Conservation (phyloP, 2,888 invertebrate genomes). For the Ophion costatus region DNA sequence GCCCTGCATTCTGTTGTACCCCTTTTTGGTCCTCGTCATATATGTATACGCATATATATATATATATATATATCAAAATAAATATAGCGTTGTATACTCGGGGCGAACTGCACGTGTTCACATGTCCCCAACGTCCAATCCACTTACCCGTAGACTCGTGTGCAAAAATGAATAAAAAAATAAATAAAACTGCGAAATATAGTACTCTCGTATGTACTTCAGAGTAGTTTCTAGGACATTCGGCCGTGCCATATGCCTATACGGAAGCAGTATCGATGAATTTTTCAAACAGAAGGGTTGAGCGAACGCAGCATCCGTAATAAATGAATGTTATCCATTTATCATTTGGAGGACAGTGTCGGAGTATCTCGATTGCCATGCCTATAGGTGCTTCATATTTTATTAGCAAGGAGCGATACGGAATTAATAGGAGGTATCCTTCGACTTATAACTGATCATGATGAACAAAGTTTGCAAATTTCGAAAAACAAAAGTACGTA, state of each 20-base stretch:
- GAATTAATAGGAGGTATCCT: not conserved
- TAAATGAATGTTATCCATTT: not conserved
- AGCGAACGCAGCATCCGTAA: not conserved
- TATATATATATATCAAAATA: conserved; percentile 2
- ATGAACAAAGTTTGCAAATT: not conserved
- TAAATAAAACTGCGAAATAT: conserved; percentile 3
- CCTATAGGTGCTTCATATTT: not conserved
- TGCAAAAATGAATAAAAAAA: conserved; percentile 54
- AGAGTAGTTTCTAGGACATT: conserved; percentile 10
- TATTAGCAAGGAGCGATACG: not conserved
- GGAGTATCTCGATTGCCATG: not conserved
- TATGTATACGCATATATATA: conserved; percentile 30
- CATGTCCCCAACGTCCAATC: conserved; percentile 55
- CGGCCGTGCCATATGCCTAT: too few species aligned
- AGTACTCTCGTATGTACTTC: not conserved
- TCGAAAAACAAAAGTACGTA: not conserved
- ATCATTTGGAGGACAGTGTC: not conserved
- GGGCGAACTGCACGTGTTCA: conserved; percentile 48
- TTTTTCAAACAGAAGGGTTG: not conserved
- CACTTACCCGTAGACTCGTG: conserved; percentile 47
- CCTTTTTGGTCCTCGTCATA: conserved; percentile 26
- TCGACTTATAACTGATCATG: not conserved
- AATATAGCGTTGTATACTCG: conserved; percentile 42
- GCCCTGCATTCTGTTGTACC: conserved; percentile 52
- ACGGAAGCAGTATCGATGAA: not conserved